Evolutionary conservation across 1,140 invertebrate genomes (phyloP).

Genomic region (Leptonema lineaticorne): DNA sequence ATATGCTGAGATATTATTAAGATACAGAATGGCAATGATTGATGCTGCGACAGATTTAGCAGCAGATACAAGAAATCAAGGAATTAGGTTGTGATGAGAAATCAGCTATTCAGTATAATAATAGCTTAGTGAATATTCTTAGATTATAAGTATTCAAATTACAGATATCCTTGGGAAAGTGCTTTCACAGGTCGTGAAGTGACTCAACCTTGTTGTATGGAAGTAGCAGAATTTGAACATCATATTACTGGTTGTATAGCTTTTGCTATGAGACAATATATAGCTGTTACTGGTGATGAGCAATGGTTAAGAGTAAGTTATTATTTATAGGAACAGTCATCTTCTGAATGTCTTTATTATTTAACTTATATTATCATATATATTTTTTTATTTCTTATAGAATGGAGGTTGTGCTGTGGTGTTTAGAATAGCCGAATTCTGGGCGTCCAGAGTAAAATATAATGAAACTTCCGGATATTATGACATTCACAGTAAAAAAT

Average conservation of each 20-base stretch:
- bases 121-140: background rate
- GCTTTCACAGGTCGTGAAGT: constrained; percentile 59
- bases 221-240: constrained; percentile 57
- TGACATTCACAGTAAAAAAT: constrained; percentile 52
- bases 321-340: background rate
- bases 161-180: constrained; percentile 60
- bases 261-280: constrained; percentile 56
- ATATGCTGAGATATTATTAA: constrained; percentile 47
- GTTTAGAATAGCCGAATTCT: constrained; percentile 58
- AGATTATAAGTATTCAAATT: background rate
- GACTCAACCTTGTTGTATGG: constrained; percentile 59
- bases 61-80: constrained; percentile 48
- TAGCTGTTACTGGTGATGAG: constrained; percentile 53
- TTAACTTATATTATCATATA: background rate
- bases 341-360: background rate
- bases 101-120: background rate
- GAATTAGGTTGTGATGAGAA: constrained; percentile 47
- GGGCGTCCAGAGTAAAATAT: constrained; percentile 55
- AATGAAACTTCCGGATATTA: constrained; percentile 52
- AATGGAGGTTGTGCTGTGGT: constrained; percentile 57
- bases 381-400: constrained; percentile 43
- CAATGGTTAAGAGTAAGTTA: constrained; percentile 51
- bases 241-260: constrained; percentile 59
- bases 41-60: constrained; percentile 50
- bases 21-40: constrained; percentile 49